phyloP scores from a whole-genome alignment of 2,888 invertebrate genomes.

The Eristalis pertinax region DNA sequence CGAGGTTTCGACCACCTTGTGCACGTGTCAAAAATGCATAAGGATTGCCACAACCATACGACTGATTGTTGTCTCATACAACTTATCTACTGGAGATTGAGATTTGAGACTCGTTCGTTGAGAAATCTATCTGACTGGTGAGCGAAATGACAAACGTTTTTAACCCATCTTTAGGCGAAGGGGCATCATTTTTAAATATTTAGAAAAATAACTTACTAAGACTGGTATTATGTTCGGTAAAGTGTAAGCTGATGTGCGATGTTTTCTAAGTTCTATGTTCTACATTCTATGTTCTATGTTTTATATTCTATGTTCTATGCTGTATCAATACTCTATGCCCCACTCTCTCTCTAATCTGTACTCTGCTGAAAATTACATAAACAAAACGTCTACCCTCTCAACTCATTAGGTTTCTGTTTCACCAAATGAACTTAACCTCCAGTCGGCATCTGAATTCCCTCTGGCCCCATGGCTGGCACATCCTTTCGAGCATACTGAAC shows the following conservation, averaged over 20 bases:
- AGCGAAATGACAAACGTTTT: neutral
- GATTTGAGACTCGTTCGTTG: neutral
- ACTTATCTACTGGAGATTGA: neutral
- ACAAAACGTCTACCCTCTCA: neutral
- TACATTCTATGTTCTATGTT: too few species aligned
- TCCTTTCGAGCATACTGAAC: slow-evolving; percentile 24
- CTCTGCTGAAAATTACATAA: too few species aligned
- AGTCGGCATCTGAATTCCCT: neutral
- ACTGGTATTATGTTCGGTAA: too few species aligned
- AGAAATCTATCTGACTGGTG: neutral
- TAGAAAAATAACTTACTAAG: too few species aligned
- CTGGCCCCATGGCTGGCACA: neutral
- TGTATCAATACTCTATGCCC: too few species aligned
- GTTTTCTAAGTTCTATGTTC: too few species aligned
- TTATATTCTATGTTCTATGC: too few species aligned
- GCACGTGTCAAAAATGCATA: neutral
- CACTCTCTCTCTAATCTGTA: too few species aligned
- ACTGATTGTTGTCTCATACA: too few species aligned
- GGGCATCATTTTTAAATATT: neutral
- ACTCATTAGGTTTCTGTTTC: neutral
- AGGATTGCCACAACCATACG: neutral
- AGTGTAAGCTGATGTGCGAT: too few species aligned
- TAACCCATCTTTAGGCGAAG: neutral
- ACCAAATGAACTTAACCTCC: too few species aligned
- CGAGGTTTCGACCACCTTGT: neutral